Base-by-base conservation (phyloP, 2,797 vertebrate genomes). In the Thalassophryne amazonica region DNA sequence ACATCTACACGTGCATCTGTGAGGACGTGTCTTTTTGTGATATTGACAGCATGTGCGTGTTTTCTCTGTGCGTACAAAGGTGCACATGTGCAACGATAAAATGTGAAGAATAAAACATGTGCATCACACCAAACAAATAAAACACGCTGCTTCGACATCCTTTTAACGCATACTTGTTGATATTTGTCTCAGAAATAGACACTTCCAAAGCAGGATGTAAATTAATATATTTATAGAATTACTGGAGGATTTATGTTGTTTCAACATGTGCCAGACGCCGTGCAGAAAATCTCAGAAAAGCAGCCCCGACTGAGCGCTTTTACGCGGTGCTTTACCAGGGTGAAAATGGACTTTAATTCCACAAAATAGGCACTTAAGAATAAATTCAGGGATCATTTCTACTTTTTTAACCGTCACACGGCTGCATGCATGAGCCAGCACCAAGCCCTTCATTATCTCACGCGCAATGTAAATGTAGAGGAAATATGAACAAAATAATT, bases 281-380 rank as follows among this genome's bases (percentile, higher is more conserved):
- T 42, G 20, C 16, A 7, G n/a, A 35, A 40, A 60, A 34, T 46
- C 43, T n/a, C 27, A 68, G 76, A 84, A 80, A 75, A 73, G 62
- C 69, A 76, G 60, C 66, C 22, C 54, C 72, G 67, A 75, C 59
- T 73, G 47, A 40, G 40, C 64, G 78, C 58, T 68, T 81, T 64
- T 3, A 36, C 27, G 8, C 35, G 19, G 75, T 63, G 47, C 63
- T 66, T 68, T 53, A 15, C 25, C 34, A 11, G 47, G 12, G 25
- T 53, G 25, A 52, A 63, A 58, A 55, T n/a, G 34, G 50, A 32
- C 15, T 38, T 13, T 20, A 27, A 18, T 63, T 32, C 28, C n/a
- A n/a, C n/a, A n/a, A n/a, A n/a, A n/a, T n/a, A n/a, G n/a, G n/a
- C n/a, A n/a, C n/a, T n/a, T n/a, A n/a, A n/a, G n/a, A n/a, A n/a